phyloP scores from a whole-genome alignment of 2,113 vertebrate species.

The Thalassoma bifasciatum region DNA sequence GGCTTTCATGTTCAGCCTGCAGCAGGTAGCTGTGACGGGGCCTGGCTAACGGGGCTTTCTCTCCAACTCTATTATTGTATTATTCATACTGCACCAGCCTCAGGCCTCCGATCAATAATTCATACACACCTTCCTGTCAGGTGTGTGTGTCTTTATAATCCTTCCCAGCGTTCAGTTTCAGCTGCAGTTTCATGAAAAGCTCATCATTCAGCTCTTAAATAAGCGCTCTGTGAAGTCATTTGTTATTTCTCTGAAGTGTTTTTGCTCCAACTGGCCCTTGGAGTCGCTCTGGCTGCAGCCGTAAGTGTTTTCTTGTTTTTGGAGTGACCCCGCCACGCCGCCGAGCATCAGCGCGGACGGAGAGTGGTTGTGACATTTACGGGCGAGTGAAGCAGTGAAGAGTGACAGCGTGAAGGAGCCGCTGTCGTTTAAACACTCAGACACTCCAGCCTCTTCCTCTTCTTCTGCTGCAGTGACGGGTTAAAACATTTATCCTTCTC shows the following conservation, averaged over 20 bases:
- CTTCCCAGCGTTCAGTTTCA: neutral
- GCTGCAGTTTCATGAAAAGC: neutral
- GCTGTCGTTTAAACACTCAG: neutral
- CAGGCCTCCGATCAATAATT: constrained; percentile 17
- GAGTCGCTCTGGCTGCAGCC: neutral
- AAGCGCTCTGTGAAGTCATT: too few species aligned
- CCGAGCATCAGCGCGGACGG: neutral
- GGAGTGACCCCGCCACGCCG: neutral
- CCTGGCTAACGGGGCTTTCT: neutral
- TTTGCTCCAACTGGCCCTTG: too few species aligned
- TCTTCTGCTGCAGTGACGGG: neutral
- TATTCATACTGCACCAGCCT: constrained; percentile 10
- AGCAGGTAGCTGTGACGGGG: constrained; percentile 1
- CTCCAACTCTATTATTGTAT: constrained; percentile 13
- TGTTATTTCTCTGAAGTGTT: too few species aligned
- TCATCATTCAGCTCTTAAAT: neutral
- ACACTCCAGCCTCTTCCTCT: neutral
- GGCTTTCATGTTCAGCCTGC: neutral
- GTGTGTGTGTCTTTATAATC: neutral
- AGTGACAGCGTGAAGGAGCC: constrained; percentile 1
- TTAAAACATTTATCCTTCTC: neutral
- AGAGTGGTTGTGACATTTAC: constrained; percentile 34
- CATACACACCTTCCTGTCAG: constrained; percentile 7
- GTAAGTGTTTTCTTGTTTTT: neutral
- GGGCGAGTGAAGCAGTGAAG: neutral